Conservation (phyloP, 1,140 invertebrate species). For the Mylabris phalerata region DNA sequence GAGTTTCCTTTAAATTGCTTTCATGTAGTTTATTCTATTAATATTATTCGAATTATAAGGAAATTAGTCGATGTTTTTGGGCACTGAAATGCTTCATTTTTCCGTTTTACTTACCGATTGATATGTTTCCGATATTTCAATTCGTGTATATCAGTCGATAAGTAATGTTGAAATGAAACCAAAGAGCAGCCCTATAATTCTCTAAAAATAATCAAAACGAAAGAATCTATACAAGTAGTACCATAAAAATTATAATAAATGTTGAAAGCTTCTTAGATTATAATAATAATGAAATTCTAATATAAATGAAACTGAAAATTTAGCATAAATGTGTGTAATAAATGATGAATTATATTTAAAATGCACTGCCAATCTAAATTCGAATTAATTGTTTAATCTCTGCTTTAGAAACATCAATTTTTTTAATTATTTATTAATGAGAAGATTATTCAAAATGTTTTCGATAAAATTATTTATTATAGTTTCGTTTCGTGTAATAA, state of each 20-base stretch:
- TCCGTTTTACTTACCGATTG: not conserved
- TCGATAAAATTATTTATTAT: too few relatives aligned
- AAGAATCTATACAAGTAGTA: too few relatives aligned
- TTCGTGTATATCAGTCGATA: not conserved
- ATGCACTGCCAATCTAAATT: constrained; percentile 17
- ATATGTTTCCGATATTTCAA: not conserved
- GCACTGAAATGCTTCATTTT: constrained; percentile 31
- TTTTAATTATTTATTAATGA: too few relatives aligned
- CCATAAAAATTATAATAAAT: too few relatives aligned
- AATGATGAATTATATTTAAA: not conserved
- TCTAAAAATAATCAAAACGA: not conserved
- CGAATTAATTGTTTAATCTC: too few relatives aligned
- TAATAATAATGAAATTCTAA: too few relatives aligned
- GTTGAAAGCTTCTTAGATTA: too few relatives aligned
- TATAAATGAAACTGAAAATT: too few relatives aligned
- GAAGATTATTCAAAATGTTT: too few relatives aligned
- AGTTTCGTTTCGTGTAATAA: too few relatives aligned
- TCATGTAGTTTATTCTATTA: constrained; percentile 11
- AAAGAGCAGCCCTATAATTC: constrained; percentile 8
- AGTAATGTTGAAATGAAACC: constrained; percentile 1
- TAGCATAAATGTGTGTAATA: too few relatives aligned
- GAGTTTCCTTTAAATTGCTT: constrained; percentile 5
- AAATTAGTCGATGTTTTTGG: constrained; percentile 6
- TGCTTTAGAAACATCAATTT: too few relatives aligned
- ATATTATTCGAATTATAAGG: not conserved